Percentiles rank a stretch among this genome's conserved stretches.
phyloP scores from a whole-genome alignment of 2,888 invertebrate species.

The Eilema griseolum region DNA sequence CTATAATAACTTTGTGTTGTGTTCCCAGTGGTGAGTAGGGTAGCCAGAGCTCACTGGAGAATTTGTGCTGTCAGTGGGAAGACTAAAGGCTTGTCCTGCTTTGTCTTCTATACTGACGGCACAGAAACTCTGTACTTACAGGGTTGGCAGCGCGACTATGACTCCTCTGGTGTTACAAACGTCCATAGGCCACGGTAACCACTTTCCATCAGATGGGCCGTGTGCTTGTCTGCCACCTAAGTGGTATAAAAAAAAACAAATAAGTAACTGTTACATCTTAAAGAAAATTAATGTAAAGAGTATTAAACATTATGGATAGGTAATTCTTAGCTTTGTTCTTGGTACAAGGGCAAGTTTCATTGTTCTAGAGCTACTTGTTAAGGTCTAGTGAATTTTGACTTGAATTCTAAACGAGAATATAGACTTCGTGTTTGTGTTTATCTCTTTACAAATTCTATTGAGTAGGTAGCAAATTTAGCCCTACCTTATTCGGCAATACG shows the following conservation, averaged over 20 bases:
- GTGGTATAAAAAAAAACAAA: not conserved
- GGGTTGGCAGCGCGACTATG: no score
- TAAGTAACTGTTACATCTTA: not conserved
- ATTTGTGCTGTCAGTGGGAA: no score
- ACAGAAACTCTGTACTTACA: no score
- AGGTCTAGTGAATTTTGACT: not conserved
- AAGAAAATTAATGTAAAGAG: not conserved
- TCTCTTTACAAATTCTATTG: not conserved
- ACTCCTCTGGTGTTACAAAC: no score
- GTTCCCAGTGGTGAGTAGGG: no score
- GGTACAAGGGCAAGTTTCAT: not conserved
- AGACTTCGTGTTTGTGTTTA: not conserved
- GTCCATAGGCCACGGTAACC: no score
- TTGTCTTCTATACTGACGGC: no score
- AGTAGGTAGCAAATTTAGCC: not conserved
- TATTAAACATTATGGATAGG: not conserved
- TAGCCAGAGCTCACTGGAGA: no score
- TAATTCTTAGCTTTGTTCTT: not conserved
- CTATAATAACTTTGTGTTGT: no score
- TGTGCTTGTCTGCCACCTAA: no score
- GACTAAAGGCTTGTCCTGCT: no score
- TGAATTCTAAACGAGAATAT: not conserved
- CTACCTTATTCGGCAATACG: not conserved
- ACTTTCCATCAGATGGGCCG: no score
- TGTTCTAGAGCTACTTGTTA: not conserved